phyloP scores from a whole-genome alignment of 2,888 invertebrate genomes.

The Nomada goodeniana region DNA sequence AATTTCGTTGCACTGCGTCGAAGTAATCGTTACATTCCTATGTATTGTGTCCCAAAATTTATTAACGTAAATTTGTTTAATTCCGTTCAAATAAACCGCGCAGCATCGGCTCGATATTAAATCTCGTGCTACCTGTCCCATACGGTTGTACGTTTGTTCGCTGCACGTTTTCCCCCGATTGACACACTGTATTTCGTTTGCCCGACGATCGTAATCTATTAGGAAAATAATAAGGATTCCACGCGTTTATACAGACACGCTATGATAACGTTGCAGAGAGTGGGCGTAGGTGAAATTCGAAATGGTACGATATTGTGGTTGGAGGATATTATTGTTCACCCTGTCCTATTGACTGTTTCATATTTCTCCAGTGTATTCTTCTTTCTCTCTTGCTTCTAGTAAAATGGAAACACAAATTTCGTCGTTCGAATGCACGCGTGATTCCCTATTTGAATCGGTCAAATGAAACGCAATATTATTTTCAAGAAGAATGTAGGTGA shows the following conservation, averaged over 20 bases:
- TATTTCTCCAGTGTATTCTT: no score
- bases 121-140: constrained; percentile 52
- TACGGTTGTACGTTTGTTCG: constrained; percentile 34
- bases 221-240: constrained; percentile 62
- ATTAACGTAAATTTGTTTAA: background rate
- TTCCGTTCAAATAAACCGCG: constrained; percentile 25
- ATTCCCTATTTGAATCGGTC: no score
- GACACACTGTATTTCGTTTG: constrained; percentile 55
- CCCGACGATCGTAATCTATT: constrained; percentile 51
- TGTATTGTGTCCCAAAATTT: constrained; percentile 22
- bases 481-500: no score
- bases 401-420: no score
- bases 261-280: constrained; percentile 29
- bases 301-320: background rate
- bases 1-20: constrained; percentile 1
- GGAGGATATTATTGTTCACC: constrained; percentile 7
- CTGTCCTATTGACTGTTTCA: background rate
- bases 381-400: no score
- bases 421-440: no score
- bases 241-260: constrained; percentile 52
- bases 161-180: constrained; percentile 59
- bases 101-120: constrained; percentile 48
- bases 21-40: constrained; percentile 12
- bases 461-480: no score
- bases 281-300: no score